Evolutionary conservation across 2,113 vertebrate species (phyloP), one percentile per base, ranked within the genome.

Genomic region (Cavia aperea): DNA sequence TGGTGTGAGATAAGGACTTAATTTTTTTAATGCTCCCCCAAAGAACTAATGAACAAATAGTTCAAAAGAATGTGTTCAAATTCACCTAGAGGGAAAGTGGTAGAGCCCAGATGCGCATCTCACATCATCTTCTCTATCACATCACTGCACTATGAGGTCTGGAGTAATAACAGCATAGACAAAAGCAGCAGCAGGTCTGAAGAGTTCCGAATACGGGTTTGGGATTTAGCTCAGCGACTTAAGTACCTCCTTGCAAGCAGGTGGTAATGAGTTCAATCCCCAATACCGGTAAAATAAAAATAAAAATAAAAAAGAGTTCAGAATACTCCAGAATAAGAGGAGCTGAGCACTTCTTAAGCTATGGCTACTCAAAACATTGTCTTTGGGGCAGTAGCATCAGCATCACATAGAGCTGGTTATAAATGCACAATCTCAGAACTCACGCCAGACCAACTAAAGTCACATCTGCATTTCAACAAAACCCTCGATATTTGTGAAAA

Each of bases 141-240:
- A 43, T 18, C 11, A 18, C 29, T 15, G 24, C 12, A 4, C n/a
- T 54, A 0, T 11, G n/a, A 56, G 29, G 19, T 2, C 36, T 3
- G 10, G 14, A 4, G 15, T 24, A 10, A 56, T 24, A 23, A 0
- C 26, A 70, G 15, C 39, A 39, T 3, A 11, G 58, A 2, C 19
- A 43, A 11, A 65, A 58, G 58, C 36, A 63, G 43, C 23, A n/a
- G 21, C 49, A 12, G 14, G 2, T 19, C 36, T 19, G 15, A 39
- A 36, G 29, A 10, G 24, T 26, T 11, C 6, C 46, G 8, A 68
- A 4, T 46, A 33, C 7, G 39, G 39, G 39, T 39, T 3, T 39
- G 39, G 39, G 39, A 39, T 39, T 39, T 39, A 39, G 39, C 39
- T 39, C 39, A 39, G 39, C 39, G 39, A 39, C 39, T 2, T 39